Evolutionary conservation across 2,888 invertebrate species (phyloP).

Genomic region (Melanostoma mellinum): DNA sequence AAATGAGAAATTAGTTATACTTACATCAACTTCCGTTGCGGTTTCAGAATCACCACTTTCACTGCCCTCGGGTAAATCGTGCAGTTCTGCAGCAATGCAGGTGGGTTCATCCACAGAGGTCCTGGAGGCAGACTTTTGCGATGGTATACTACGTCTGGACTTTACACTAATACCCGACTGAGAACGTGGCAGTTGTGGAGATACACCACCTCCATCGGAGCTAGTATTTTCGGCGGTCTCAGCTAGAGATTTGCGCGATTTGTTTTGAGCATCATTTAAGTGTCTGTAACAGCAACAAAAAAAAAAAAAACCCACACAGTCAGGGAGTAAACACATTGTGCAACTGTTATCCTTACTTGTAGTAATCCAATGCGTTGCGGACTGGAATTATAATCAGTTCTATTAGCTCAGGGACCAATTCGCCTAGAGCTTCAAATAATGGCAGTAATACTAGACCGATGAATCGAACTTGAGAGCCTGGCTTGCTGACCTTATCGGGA

Average conservation of each 20-base stretch:
- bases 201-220: conserved; percentile 79
- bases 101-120: conserved; percentile 83
- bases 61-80: conserved; percentile 84
- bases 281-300: conserved; percentile 76
- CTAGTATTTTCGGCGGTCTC: conserved; percentile 80
- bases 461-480: conserved; percentile 92
- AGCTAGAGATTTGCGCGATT: conserved; percentile 81
- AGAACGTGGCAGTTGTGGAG: conserved; percentile 82
- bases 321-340: too few species aligned
- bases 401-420: conserved; percentile 88
- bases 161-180: conserved; percentile 83
- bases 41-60: conserved; percentile 86
- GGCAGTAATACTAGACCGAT: conserved; percentile 91
- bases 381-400: conserved; percentile 83
- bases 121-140: conserved; percentile 82
- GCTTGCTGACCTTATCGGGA: conserved; percentile 91
- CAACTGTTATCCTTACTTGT: conserved; percentile 77
- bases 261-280: conserved; percentile 81
- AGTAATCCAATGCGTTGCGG: conserved; percentile 82
- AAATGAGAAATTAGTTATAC: conserved; percentile 67
- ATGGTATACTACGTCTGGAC: conserved; percentile 83
- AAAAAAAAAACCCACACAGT: neutral
- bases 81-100: conserved; percentile 82
- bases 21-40: conserved; percentile 88
- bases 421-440: conserved; percentile 90